These are phyloP conservation scores for Dolomedes plantarius DNA, from an alignment of 2,888 invertebrate species.

Conservation along the genomic window DNA sequence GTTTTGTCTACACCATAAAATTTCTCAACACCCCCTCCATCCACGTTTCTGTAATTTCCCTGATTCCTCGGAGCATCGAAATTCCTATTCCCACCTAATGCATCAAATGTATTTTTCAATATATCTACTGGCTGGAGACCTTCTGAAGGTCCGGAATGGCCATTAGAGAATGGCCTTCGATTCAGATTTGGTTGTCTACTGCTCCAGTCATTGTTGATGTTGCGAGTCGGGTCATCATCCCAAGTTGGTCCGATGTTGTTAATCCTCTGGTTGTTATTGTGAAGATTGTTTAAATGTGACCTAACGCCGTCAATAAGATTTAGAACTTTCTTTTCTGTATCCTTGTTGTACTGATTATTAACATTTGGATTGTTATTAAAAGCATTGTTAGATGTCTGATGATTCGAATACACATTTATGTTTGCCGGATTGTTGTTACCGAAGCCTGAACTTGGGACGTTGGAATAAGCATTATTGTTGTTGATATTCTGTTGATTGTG, in stretches of 20 bases:
- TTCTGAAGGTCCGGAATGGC: constrained; percentile 49
- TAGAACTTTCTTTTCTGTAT: constrained; percentile 49
- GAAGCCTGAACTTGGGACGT: not conserved
- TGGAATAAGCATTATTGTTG: constrained; percentile 1
- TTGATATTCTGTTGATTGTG: constrained; percentile 12
- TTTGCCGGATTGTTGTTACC: not conserved
- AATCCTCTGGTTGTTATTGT: constrained; percentile 11
- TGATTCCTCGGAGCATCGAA: not conserved
- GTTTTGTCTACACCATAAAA: constrained; percentile 41
- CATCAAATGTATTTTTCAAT: constrained; percentile 30
- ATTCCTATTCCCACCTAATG: constrained; percentile 23
- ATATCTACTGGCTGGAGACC: constrained; percentile 35
- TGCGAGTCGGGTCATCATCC: constrained; percentile 46
- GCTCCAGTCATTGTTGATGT: constrained; percentile 55
- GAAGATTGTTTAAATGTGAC: constrained; percentile 27
- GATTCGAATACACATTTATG: not conserved
- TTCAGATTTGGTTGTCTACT: constrained; percentile 23
- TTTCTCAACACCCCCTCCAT: constrained; percentile 49
- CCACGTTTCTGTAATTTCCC: constrained; percentile 34
- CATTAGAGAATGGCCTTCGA: constrained; percentile 41
- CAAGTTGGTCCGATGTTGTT: constrained; percentile 48
- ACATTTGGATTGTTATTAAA: constrained; percentile 28
- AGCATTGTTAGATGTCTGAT: constrained; percentile 17
- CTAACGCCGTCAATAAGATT: constrained; percentile 46
- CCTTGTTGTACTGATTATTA: constrained; percentile 34